Evolutionary conservation across 2,797 vertebrate genomes (phyloP).

Genomic region (Falco peregrinus): DNA sequence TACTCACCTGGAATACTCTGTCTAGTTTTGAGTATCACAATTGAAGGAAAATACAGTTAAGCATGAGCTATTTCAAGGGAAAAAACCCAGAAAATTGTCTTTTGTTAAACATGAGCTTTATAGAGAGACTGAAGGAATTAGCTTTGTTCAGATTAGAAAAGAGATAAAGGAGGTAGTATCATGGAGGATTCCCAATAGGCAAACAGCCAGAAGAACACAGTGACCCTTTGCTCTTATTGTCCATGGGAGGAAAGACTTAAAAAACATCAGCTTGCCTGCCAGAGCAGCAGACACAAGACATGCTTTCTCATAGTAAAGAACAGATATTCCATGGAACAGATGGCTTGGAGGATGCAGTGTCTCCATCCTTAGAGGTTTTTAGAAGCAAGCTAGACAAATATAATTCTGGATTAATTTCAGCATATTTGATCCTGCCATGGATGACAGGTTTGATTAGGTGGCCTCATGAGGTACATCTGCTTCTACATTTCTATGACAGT

Average conservation of each 20-base stretch:
- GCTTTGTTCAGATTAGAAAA: background rate
- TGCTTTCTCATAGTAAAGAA: background rate
- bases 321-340: background rate
- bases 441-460: conserved; percentile 13
- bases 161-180: background rate
- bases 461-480: background rate
- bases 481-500: background rate
- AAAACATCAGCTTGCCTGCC: background rate
- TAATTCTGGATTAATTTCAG: conserved; percentile 12
- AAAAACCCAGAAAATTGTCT: background rate
- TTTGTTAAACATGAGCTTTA: background rate
- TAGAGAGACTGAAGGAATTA: background rate
- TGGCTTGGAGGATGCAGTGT: background rate
- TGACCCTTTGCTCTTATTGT: background rate
- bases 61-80: background rate
- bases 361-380: background rate
- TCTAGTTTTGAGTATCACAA: background rate
- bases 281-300: background rate
- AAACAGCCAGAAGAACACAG: background rate
- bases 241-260: background rate
- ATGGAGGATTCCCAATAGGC: background rate
- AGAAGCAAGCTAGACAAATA: conserved; percentile 8
- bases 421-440: background rate
- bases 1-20: background rate
- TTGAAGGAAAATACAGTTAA: background rate